These are phyloP conservation scores for Scaptomyza tumidula DNA, from an alignment of 2,888 invertebrate genomes.

Conservation along the genomic window DNA sequence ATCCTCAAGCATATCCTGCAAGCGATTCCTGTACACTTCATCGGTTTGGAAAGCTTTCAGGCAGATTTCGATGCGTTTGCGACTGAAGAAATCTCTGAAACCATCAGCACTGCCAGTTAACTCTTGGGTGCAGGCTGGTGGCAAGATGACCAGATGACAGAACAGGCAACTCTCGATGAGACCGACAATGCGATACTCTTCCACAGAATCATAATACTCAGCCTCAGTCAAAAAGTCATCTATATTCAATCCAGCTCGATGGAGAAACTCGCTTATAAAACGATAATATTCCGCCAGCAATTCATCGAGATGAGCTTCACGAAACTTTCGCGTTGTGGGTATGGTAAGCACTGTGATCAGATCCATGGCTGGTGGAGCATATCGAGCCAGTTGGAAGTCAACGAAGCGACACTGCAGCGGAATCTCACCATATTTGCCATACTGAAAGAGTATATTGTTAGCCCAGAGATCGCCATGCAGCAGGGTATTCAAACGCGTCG, in stretches of 20 bases:
- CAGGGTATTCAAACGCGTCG: conserved; percentile 83
- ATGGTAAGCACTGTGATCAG: conserved; percentile 85
- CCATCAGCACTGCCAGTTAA: conserved; percentile 85
- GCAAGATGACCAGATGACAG: conserved; percentile 86
- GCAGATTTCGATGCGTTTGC: conserved; percentile 86
- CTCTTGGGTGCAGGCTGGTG: conserved; percentile 85
- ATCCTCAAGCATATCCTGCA: conserved; percentile 86
- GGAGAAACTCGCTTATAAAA: conserved; percentile 85
- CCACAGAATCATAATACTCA: conserved; percentile 83
- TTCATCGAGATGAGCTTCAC: conserved; percentile 83
- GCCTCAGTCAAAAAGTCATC: conserved; percentile 84
- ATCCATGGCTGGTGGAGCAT: conserved; percentile 89
- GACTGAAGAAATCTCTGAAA: conserved; percentile 86
- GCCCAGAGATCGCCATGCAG: conserved; percentile 85
- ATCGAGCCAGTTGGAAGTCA: conserved; percentile 89
- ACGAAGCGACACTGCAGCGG: conserved; percentile 87
- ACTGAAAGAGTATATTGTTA: conserved; percentile 84
- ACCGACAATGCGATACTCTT: conserved; percentile 86
- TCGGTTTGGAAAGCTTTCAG: conserved; percentile 86
- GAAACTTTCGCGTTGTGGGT: conserved; percentile 84
- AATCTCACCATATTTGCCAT: conserved; percentile 77
- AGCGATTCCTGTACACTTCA: conserved; percentile 85
- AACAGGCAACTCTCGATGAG: conserved; percentile 86
- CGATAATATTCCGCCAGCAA: conserved; percentile 87
- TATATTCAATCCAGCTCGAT: conserved; percentile 83